These are phyloP conservation scores for Poeciliopsis presidionis DNA, from an alignment of 2,797 vertebrate species.

Conservation along the genomic window DNA sequence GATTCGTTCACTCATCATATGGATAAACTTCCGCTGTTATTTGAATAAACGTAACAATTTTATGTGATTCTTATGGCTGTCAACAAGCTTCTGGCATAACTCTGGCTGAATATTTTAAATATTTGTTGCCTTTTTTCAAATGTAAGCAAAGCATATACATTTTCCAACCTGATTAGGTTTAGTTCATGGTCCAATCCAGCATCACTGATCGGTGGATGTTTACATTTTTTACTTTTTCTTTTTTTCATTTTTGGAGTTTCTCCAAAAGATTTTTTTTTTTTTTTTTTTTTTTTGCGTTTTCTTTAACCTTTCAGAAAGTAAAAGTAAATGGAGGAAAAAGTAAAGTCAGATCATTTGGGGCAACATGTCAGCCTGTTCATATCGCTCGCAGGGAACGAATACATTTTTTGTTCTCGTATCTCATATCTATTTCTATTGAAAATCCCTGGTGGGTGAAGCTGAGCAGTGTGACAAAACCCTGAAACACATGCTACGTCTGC, in stretches of 20 bases:
- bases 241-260: too few species aligned
- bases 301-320: neutral
- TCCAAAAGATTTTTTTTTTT: too few species aligned
- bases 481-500: conserved; percentile 33
- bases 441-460: conserved; percentile 22
- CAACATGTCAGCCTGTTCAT: too few species aligned
- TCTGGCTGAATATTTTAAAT: neutral
- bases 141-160: neutral
- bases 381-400: conserved; percentile 28
- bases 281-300: neutral
- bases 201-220: too few species aligned
- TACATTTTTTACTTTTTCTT: too few species aligned
- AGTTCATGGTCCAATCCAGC: neutral
- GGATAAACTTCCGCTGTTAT: neutral
- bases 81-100: too few species aligned
- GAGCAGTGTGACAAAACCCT: conserved; percentile 33
- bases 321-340: neutral
- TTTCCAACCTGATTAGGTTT: neutral
- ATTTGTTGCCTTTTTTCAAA: neutral
- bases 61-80: too few species aligned
- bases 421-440: conserved; percentile 25
- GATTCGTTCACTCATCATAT: neutral
- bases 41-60: neutral
- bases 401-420: conserved; percentile 25
- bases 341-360: conserved; percentile 16